Base-by-base conservation (phyloP, 2,797 vertebrate species). In the Pelochelys cantorii region DNA sequence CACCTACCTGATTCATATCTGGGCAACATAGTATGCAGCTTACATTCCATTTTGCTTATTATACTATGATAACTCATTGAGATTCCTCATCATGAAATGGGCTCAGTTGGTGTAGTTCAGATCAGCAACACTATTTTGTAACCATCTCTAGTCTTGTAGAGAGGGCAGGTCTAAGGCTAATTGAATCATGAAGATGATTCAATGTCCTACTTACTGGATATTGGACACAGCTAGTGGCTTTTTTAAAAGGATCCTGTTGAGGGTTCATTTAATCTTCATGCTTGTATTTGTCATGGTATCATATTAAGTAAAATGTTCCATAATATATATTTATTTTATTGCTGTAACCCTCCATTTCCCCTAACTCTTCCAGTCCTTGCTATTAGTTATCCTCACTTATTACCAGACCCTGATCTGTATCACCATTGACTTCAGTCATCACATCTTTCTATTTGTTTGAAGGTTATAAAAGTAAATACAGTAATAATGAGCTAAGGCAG, bases 91-190 rank as follows among this genome's bases (percentile, higher is more conserved):
- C 56, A 53, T 18, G 55, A 55, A 83, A n/a, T 29, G 29, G 1
- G 88, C 7, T 34, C 5, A 27, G 7, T 9, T 1, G 2, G 5
- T 37, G 81, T n/a, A 0, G 0, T 15, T 59, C 7, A 0, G 27
- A 48, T 25, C 80, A 2, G 34, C 13, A 37, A 81, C 25, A 6
- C 11, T 12, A 79, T 55, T 53, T 59, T 37, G 48, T 71, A 12
- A 31, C 27, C 80, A 18, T 22, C 13, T 53, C 82, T 2, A 12
- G 42, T 4, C 27, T 82, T 85, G 78, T 74, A 60, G 84, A 60
- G 12, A 94, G 22, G n/a, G 56, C 1, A 14, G 15, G 7, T 34
- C 37, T 0, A 18, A 59, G 20, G 88, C 86, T 74, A 31, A 34
- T 20, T 78, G 88, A 82, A 79, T 1, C 75, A 13, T n/a, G 11